phyloP scores from a whole-genome alignment of 2,888 invertebrate genomes.

The Apocheima hispidaria region DNA sequence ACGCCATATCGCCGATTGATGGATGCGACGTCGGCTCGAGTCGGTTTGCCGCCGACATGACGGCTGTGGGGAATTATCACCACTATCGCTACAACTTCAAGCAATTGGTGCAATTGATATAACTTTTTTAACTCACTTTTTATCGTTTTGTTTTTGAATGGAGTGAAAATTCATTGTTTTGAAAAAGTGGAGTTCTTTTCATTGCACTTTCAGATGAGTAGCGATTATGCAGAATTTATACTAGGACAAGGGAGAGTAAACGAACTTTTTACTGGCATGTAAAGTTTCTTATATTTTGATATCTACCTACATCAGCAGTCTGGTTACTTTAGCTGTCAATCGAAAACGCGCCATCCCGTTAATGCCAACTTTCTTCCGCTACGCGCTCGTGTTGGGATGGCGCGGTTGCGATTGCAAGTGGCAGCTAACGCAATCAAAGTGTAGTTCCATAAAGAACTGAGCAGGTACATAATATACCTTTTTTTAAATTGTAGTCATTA shows the following conservation, averaged over 20 bases:
- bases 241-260: too few relatives aligned
- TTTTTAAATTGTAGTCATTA: background rate
- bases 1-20: constrained; percentile 34
- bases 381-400: too few relatives aligned
- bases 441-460: too few relatives aligned
- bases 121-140: background rate
- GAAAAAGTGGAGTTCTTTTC: background rate
- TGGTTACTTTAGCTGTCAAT: too few relatives aligned
- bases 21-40: constrained; percentile 29
- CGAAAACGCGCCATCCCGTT: too few relatives aligned
- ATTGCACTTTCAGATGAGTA: background rate
- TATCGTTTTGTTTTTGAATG: background rate
- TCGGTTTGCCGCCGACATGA: constrained; percentile 28
- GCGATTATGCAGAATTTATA: background rate
- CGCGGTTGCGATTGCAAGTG: too few relatives aligned
- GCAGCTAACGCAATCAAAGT: too few relatives aligned
- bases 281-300: too few relatives aligned
- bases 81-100: constrained; percentile 24
- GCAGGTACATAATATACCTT: too few relatives aligned
- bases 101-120: background rate
- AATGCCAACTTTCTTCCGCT: too few relatives aligned
- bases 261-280: background rate
- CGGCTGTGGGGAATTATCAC: constrained; percentile 25
- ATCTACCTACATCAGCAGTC: too few relatives aligned
- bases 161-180: background rate